Evolutionary conservation across 2,797 vertebrate species (phyloP).

Genomic region (Syngnathus acus): DNA sequence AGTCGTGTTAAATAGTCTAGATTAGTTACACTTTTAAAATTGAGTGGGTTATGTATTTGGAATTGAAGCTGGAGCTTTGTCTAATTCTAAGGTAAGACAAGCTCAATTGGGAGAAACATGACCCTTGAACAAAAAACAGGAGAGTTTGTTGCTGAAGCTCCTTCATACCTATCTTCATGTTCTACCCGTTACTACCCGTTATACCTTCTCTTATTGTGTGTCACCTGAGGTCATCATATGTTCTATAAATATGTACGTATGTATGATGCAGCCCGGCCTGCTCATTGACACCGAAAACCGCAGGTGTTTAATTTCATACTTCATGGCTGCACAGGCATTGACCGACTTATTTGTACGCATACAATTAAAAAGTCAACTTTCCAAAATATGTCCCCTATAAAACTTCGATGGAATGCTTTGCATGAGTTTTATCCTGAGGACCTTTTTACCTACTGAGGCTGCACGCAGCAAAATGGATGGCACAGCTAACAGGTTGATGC

Average conservation of each 20-base stretch:
- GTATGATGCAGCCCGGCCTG: not conserved
- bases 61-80: slow-evolving; percentile 37
- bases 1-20: slow-evolving; percentile 26
- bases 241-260: not conserved
- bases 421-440: not conserved
- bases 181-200: not conserved
- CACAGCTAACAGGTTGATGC: not conserved
- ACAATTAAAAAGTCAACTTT: not conserved
- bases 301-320: not conserved
- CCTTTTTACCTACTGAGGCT: too few relatives aligned
- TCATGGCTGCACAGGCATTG: not conserved
- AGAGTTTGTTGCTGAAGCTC: not conserved
- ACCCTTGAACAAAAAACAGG: slow-evolving; percentile 16
- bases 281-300: too few relatives aligned
- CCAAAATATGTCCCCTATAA: not conserved
- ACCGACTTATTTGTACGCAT: not conserved
- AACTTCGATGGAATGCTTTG: not conserved
- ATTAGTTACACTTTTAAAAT: slow-evolving; percentile 30
- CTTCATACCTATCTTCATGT: not conserved
- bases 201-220: not conserved
- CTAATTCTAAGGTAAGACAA: slow-evolving; percentile 26
- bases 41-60: slow-evolving; percentile 12
- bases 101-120: slow-evolving; percentile 30
- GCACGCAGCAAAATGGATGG: not conserved
- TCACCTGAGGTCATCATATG: not conserved